Conservation (phyloP, 2,113 vertebrate species). For the Sialia sialis region DNA sequence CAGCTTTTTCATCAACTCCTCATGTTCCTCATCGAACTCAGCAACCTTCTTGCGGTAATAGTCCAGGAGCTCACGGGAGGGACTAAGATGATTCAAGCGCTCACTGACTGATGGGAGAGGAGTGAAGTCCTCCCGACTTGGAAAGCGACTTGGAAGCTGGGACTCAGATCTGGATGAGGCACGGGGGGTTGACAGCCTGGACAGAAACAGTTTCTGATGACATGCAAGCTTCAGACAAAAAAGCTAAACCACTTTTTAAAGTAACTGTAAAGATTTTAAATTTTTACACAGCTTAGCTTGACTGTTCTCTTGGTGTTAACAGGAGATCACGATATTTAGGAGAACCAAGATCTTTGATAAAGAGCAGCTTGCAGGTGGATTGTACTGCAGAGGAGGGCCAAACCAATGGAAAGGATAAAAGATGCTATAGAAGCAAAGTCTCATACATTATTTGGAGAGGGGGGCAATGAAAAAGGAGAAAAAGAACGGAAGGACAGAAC, state of each 20-base stretch:
- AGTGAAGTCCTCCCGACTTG: slow-evolving; percentile 52
- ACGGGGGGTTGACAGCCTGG: background rate
- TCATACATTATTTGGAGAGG: background rate
- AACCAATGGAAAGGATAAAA: background rate
- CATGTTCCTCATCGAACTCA: slow-evolving; percentile 88
- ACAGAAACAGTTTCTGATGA: background rate
- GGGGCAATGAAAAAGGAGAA: background rate
- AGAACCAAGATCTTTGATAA: background rate
- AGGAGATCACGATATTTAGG: rapidly evolving
- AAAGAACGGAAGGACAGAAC: background rate
- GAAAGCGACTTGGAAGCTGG: background rate
- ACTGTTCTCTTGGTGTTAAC: background rate
- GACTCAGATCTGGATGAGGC: background rate
- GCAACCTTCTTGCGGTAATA: slow-evolving; percentile 89
- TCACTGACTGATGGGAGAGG: slow-evolving; percentile 84
- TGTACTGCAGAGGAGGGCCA: rapidly evolving
- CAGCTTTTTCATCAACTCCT: slow-evolving; percentile 85
- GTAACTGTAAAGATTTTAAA: background rate
- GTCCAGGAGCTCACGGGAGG: slow-evolving; percentile 89
- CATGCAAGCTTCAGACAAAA: background rate
- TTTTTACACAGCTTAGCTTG: background rate
- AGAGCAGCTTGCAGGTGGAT: background rate
- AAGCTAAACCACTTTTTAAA: background rate
- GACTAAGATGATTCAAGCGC: slow-evolving; percentile 79
- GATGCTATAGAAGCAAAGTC: background rate